These are phyloP conservation scores for Scaptomyza montana DNA, from an alignment of 1,140 invertebrate species.

Conservation along the genomic window DNA sequence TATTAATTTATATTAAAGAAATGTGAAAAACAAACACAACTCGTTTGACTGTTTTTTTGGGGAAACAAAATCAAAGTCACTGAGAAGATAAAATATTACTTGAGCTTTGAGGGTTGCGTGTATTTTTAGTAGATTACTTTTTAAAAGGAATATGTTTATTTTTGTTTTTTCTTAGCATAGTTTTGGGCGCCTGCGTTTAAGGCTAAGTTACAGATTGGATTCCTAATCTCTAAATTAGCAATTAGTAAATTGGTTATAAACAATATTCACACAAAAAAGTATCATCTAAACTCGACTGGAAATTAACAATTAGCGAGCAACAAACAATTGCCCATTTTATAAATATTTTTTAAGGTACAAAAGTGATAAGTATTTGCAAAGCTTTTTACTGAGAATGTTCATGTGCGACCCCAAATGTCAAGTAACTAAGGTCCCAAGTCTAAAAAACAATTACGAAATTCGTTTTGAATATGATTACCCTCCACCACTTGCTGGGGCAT, in stretches of 20 bases:
- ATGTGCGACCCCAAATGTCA: slow-evolving; percentile 4
- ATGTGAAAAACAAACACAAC: slow-evolving; percentile 15
- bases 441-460: slow-evolving; percentile 1
- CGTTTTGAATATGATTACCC: slow-evolving; percentile 10
- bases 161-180: slow-evolving; percentile 18
- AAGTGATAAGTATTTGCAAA: not conserved
- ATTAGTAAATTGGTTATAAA: too few relatives aligned
- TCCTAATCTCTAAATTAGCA: too few relatives aligned
- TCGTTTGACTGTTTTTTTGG: too few relatives aligned
- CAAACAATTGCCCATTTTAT: not conserved
- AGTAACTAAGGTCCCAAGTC: slow-evolving; percentile 4
- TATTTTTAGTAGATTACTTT: too few relatives aligned
- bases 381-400: not conserved
- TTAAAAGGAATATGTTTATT: too few relatives aligned
- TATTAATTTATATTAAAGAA: slow-evolving; percentile 76
- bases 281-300: too few relatives aligned
- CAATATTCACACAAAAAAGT: too few relatives aligned
- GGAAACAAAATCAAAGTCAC: too few relatives aligned
- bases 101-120: too few relatives aligned
- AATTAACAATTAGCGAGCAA: too few relatives aligned
- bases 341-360: not conserved
- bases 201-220: not conserved
- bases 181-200: slow-evolving; percentile 35
- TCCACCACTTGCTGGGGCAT: not conserved
- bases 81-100: too few relatives aligned